Conservation (phyloP, 2,113 vertebrate genomes). For the Oreotrochilus melanogaster region DNA sequence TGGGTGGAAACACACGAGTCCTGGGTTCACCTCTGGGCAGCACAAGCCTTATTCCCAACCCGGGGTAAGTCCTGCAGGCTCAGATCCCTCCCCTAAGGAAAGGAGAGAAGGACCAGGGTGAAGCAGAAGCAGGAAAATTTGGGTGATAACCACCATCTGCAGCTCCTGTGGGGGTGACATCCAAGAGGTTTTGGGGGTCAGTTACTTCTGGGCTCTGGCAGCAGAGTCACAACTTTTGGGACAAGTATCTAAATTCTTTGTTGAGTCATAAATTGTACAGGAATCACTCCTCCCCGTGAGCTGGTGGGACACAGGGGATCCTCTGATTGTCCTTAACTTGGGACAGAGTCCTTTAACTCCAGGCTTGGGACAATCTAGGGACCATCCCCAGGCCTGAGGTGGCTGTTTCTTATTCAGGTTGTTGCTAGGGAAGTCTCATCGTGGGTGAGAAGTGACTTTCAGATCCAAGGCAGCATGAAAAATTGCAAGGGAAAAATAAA, state of each 20-base stretch:
- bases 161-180: rapidly evolving
- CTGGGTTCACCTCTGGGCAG: not conserved
- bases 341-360: rapidly evolving
- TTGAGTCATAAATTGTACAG: not conserved
- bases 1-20: rapidly evolving
- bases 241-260: not conserved
- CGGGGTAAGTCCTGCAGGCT: not conserved
- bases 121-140: not conserved
- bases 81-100: not conserved
- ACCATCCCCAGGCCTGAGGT: rapidly evolving
- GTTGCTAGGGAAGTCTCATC: not conserved
- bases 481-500: not conserved
- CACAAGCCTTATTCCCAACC: rapidly evolving
- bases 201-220: not conserved
- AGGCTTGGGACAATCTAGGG: rapidly evolving
- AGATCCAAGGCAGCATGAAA: not conserved
- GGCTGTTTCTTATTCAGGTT: not conserved
- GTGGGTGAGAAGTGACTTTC: slow-evolving; percentile 23
- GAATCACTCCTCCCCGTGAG: not conserved
- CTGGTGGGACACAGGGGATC: rapidly evolving
- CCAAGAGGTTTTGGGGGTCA: not conserved
- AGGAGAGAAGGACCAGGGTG: not conserved
- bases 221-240: not conserved
- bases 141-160: rapidly evolving
- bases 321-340: rapidly evolving